A percentile compares a stretch with the other conserved stretches of the same genome.
phyloP scores from a whole-genome alignment of 2,888 invertebrate genomes.

The Dynastes maya region DNA sequence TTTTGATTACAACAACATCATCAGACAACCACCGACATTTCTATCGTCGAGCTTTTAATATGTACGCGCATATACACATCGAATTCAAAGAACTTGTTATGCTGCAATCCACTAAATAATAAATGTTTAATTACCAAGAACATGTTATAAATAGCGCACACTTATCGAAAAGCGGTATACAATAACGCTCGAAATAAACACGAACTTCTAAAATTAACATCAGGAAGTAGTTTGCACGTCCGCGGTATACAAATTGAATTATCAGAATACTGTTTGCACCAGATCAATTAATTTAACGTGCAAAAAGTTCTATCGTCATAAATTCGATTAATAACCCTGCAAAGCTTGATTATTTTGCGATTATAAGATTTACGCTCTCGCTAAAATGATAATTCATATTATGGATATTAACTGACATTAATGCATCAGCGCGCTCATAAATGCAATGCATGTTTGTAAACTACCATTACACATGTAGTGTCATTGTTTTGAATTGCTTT shows the following conservation, averaged over 20 bases:
- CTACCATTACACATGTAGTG: slow-evolving; percentile 4
- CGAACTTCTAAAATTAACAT: neutral
- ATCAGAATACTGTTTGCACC: neutral
- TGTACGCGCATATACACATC: neutral
- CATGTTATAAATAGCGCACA: slow-evolving; percentile 3
- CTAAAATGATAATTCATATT: slow-evolving; percentile 40
- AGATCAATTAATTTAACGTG: slow-evolving; percentile 19
- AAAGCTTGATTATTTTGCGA: slow-evolving; percentile 13
- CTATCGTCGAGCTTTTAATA: neutral
- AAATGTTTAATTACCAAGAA: slow-evolving; percentile 18
- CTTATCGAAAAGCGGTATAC: slow-evolving; percentile 5
- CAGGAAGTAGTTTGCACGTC: slow-evolving; percentile 15
- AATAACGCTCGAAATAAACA: slow-evolving; percentile 7
- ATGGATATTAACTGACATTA: slow-evolving; percentile 37
- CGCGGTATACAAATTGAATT: neutral
- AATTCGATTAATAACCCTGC: slow-evolving; percentile 21
- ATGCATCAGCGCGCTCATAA: slow-evolving; percentile 39
- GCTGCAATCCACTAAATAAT: slow-evolving; percentile 1
- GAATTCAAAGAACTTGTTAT: neutral
- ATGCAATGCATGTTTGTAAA: slow-evolving; percentile 9
- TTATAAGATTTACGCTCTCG: slow-evolving; percentile 28
- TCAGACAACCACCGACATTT: neutral
- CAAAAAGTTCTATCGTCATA: slow-evolving; percentile 12
- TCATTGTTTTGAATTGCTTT: slow-evolving; percentile 15
- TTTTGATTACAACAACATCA: neutral